A percentile compares a stretch with the other conserved stretches of the same genome.
Conservation (phyloP, 2,888 invertebrate species). For the Desoria tigrina region DNA sequence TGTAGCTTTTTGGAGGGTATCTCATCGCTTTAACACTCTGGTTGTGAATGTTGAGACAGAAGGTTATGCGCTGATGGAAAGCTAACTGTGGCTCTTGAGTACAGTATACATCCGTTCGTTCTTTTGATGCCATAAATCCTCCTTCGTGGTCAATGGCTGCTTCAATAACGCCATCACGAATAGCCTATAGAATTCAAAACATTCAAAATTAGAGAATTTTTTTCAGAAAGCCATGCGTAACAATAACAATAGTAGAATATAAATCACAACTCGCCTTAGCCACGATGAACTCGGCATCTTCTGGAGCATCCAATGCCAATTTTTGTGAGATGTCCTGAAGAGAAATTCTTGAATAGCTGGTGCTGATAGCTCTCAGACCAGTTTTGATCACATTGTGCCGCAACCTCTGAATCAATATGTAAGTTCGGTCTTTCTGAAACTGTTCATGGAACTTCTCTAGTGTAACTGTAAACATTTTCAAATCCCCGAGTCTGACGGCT, state of each 20-base stretch:
- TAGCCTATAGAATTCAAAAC: slow-evolving; percentile 62
- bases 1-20: slow-evolving; percentile 98
- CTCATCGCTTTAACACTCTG: slow-evolving; percentile 99
- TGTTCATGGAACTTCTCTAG: slow-evolving; percentile 86
- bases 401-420: slow-evolving; percentile 89
- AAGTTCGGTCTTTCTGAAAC: slow-evolving; percentile 92
- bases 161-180: slow-evolving; percentile 97
- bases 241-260: too few species aligned
- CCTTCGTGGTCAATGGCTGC: slow-evolving; percentile 93
- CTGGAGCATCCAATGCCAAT: slow-evolving; percentile 87
- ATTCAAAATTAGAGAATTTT: neutral
- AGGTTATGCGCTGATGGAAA: slow-evolving; percentile 94
- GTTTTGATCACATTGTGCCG: slow-evolving; percentile 99
- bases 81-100: slow-evolving; percentile 94
- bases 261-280: slow-evolving; percentile 68
- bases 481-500: slow-evolving; percentile 90
- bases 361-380: slow-evolving; percentile 90
- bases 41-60: slow-evolving; percentile 96
- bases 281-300: slow-evolving; percentile 98
- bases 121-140: slow-evolving; percentile 95
- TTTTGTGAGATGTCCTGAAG: slow-evolving; percentile 93
- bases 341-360: slow-evolving; percentile 94
- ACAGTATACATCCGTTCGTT: slow-evolving; percentile 94
- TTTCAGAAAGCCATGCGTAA: too few species aligned
- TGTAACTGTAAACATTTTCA: slow-evolving; percentile 91